Evolutionary conservation across 2,888 invertebrate genomes (phyloP), one percentile per base, ranked within the genome.

Genomic region (Andrena bicolor): DNA sequence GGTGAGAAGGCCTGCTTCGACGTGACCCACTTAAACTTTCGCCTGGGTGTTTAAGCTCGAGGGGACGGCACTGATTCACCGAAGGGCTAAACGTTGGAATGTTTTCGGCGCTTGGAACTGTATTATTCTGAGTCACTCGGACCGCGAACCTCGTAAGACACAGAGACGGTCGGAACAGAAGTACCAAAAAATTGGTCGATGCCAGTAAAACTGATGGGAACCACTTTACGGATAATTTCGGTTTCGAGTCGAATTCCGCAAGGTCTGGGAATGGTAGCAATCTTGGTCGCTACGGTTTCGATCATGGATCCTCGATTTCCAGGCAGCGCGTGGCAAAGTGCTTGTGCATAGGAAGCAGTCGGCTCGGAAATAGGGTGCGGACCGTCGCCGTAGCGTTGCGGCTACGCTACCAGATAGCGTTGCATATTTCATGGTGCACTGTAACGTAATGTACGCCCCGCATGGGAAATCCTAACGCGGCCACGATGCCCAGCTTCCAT

Each of bases 391-490:
- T 88, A 88, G 83, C 88, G 82, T 89, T 89, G 89, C 87, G 88
- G 87, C 89, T 78, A 65, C 84, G 85, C 80, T 82, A 83, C 80
- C 80, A 90, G 91, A 92, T 91, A 91, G 90, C 89, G 90, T 89
- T 92, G 91, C 91, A 92, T 92, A 92, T 92, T 92, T 92, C 92
- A 92, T 92, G 91, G 91, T 84, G 87, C 89, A 84, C 88, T 83
- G 87, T 87, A 90, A 91, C 90, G 90, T 90, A 91, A 92, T 90
- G 90, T 91, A 93, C 90, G 88, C 88, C 92, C 87, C 93, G 89
- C 93, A 91, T 91, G 93, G 93, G 92, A 93, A 93, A 93, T 93
- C 90, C 90, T 91, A 91, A 91, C 90, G 87, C 86, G 88, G 88
- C 88, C 69, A 72, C 77, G 80, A 72, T 85, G 80, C 84, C 83